A percentile compares a stretch with the other conserved stretches of the same genome.
phyloP scores from a whole-genome alignment of 2,113 vertebrate species.

The Rallus limicola region DNA sequence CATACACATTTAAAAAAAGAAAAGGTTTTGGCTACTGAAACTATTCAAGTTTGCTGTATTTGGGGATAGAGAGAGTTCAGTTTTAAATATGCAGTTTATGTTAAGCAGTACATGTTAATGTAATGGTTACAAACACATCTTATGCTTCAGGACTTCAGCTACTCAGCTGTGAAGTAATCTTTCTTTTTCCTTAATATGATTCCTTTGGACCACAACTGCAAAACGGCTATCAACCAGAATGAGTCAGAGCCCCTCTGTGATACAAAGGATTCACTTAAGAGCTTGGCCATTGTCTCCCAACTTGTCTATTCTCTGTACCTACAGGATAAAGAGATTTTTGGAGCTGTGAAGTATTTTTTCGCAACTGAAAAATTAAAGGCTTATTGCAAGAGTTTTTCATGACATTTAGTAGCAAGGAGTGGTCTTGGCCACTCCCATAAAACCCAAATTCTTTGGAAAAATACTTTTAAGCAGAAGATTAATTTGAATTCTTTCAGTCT shows the following conservation, averaged over 20 bases:
- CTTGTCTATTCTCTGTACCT: neutral
- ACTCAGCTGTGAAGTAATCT: conserved; percentile 20
- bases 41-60: neutral
- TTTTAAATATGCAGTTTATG: neutral
- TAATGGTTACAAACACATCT: neutral
- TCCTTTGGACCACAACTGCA: neutral
- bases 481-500: neutral
- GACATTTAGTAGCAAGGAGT: neutral
- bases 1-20: too few relatives aligned
- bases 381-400: neutral
- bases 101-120: neutral
- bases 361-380: neutral
- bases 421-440: neutral
- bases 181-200: conserved; percentile 5
- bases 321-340: neutral
- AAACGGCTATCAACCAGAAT: neutral
- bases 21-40: neutral
- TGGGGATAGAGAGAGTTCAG: neutral
- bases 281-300: neutral
- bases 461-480: neutral
- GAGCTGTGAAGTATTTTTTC: neutral
- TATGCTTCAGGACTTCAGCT: neutral
- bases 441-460: neutral
- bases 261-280: neutral
- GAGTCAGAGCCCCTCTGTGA: neutral